Conservation (phyloP, 2,113 vertebrate species). For the Odontesthes bonariensis region DNA sequence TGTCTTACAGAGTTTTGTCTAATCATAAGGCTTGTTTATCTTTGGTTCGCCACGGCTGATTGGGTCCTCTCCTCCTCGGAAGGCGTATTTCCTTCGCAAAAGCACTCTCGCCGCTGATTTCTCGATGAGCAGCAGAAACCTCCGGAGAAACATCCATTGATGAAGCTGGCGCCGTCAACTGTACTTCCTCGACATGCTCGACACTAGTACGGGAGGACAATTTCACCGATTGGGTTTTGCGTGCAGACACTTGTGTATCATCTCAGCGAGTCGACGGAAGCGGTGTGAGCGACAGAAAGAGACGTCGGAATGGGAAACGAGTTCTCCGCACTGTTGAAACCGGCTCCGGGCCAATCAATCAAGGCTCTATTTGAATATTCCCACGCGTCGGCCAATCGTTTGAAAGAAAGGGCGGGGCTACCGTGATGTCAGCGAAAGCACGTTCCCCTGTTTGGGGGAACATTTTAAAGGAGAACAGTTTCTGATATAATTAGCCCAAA, state of each 20-base stretch:
- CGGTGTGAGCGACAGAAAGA: slow-evolving; percentile 41
- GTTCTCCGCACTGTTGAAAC: slow-evolving; percentile 59
- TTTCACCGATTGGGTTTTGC: slow-evolving; percentile 25
- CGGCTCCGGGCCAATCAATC: slow-evolving; percentile 78
- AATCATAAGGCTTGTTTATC: slow-evolving; percentile 83
- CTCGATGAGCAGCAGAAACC: slow-evolving; percentile 53
- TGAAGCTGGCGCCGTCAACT: slow-evolving; percentile 43
- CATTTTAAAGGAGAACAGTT: slow-evolving; percentile 69
- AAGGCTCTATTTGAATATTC: slow-evolving; percentile 69
- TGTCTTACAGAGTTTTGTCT: slow-evolving; percentile 76
- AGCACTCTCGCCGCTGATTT: slow-evolving; percentile 60
- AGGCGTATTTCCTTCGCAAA: slow-evolving; percentile 77
- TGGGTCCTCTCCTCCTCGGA: slow-evolving; percentile 68
- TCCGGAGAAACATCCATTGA: slow-evolving; percentile 72
- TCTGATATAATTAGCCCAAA: neutral
- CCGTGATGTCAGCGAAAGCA: slow-evolving; percentile 67
- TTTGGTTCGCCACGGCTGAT: slow-evolving; percentile 77
- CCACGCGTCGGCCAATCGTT: slow-evolving; percentile 75
- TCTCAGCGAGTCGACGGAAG: slow-evolving; percentile 39
- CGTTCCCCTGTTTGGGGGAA: slow-evolving; percentile 66
- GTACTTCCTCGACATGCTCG: slow-evolving; percentile 50
- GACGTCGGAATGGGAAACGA: slow-evolving; percentile 72
- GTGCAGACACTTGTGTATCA: slow-evolving; percentile 36
- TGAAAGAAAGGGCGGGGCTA: slow-evolving; percentile 59
- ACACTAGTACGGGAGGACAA: neutral